Base-by-base conservation (phyloP, 37 sponge, comb jelly and placozoan species). In the Eunapius fragilis region DNA sequence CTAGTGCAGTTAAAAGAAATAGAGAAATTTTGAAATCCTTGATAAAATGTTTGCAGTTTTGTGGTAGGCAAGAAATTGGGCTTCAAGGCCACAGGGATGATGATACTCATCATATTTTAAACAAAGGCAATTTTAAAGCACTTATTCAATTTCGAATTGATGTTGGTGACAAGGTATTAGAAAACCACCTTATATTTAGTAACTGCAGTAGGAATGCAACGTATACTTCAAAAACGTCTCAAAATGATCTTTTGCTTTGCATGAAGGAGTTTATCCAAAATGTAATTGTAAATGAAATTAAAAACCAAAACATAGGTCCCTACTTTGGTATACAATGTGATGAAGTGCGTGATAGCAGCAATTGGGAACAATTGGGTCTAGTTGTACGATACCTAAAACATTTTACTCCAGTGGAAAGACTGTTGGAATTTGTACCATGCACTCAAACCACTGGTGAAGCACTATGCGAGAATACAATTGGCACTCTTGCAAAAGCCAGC, bases 131-230 rank as follows among this genome's bases (percentile, higher is more conserved):
- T 41, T 78, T 78, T 50, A 78, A 78, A 28, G 79, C 79, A 47
- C 79, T 78, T 25, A 38, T 78, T 78, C 79, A 78, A 50, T 38
- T 78, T 7, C 9, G 79, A 78, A 78, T 78, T 78, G 79, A 78
- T 78, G 79, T 50, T 24, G 79, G 79, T 47, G 79, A 78, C 49
- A 41, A n/a, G 25, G 79, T n/a, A 47, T 38, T 78, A 25, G 79
- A 78, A 14, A 30, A 23, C 24, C 49, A 78, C 50, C 79, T 80
- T n/a, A n/a, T n/a, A n/a, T n/a, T n/a, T 23, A 68, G 19, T 14
- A 23, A 28, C 24, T 80, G 81, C 70, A 68, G 69, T 27, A 80
- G 68, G 33, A 31, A 69, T 27, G 69, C 81, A 24, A 80, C 81
- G 31, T 80, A 80, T 34, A 68, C 31, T 28, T 80, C 81, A 30